phyloP scores from a whole-genome alignment of 1,140 invertebrate species.

The Stenopsyche tienmushanensis region DNA sequence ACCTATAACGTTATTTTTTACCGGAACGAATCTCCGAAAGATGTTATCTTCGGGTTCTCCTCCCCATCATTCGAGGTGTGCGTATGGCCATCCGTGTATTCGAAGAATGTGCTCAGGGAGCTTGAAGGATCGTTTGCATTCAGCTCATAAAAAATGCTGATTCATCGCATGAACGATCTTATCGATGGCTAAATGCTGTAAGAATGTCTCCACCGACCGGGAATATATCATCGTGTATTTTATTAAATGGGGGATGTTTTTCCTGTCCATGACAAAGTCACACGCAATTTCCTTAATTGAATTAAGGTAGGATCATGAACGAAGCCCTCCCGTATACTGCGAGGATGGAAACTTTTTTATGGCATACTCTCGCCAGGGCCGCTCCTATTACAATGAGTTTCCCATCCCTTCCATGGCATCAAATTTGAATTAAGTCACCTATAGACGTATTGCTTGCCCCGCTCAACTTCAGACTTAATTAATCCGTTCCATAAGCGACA shows the following conservation, averaged over 20 bases:
- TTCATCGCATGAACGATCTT: too few relatives aligned
- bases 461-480: conserved; percentile 34
- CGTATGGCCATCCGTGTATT: too few relatives aligned
- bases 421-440: not conserved
- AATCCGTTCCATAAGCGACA: conserved; percentile 36
- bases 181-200: too few relatives aligned
- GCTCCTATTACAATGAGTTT: not conserved
- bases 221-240: too few relatives aligned
- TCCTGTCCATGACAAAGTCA: not conserved
- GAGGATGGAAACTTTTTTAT: not conserved
- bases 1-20: not conserved
- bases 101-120: too few relatives aligned
- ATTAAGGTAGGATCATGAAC: too few relatives aligned
- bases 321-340: not conserved
- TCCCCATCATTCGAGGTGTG: not conserved
- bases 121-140: too few relatives aligned
- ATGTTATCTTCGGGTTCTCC: not conserved
- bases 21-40: not conserved
- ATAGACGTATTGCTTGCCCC: not conserved
- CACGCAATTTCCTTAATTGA: not conserved
- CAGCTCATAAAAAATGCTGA: too few relatives aligned
- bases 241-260: not conserved
- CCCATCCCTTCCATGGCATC: too few relatives aligned
- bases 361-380: not conserved
- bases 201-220: too few relatives aligned